phyloP scores from a whole-genome alignment of 2,113 vertebrate genomes.

The Isurus oxyrinchus region DNA sequence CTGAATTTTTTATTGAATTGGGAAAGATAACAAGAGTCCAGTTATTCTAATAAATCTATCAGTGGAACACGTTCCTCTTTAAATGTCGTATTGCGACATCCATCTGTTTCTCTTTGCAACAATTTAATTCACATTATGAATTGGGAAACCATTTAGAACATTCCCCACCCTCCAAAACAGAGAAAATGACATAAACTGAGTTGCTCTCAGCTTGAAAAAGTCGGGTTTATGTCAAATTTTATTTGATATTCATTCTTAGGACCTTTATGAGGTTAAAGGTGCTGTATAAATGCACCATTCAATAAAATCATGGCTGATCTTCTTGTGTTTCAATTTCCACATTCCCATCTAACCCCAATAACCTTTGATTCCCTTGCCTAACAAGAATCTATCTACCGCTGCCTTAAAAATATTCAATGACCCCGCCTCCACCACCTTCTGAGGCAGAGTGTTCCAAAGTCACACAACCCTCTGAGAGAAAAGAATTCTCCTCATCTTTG shows the following conservation, averaged over 20 bases:
- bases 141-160: background rate
- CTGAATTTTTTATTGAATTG: slow-evolving; percentile 17
- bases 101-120: too few relatives aligned
- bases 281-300: background rate
- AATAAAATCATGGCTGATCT: too few relatives aligned
- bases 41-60: slow-evolving; percentile 3
- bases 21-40: background rate
- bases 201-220: background rate
- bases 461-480: too few relatives aligned
- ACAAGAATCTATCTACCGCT: too few relatives aligned
- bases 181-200: background rate
- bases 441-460: too few relatives aligned
- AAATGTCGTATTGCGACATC: background rate
- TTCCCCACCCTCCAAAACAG: background rate
- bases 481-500: too few relatives aligned
- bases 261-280: background rate
- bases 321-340: too few relatives aligned
- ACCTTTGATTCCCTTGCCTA: too few relatives aligned
- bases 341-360: too few relatives aligned
- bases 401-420: too few relatives aligned
- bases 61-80: background rate
- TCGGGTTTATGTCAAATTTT: background rate
- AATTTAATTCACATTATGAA: slow-evolving; percentile 7
- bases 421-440: too few relatives aligned
- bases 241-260: background rate